These are phyloP conservation scores for Microtus oregoni DNA, from an alignment of 2,113 vertebrate genomes.

Conservation along the genomic window DNA sequence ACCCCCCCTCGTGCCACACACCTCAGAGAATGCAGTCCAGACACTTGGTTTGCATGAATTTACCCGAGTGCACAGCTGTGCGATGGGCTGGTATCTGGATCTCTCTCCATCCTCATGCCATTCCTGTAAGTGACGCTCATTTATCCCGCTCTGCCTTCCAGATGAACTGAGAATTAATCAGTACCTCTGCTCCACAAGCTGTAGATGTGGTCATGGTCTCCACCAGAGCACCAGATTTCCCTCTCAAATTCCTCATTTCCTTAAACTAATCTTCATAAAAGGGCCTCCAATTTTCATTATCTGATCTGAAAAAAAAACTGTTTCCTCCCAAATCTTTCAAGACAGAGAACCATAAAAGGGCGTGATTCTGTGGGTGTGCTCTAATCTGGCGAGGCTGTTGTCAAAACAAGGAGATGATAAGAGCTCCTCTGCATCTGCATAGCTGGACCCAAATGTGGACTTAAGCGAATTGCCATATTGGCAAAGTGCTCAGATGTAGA, in stretches of 20 bases:
- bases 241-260: slow-evolving; percentile 50
- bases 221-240: not conserved
- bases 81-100: not conserved
- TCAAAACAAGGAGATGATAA: slow-evolving; percentile 37
- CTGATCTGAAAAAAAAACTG: slow-evolving; percentile 17
- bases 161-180: slow-evolving; percentile 35
- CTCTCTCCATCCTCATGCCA: accelerated
- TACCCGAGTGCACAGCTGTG: not conserved
- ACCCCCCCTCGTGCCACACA: not conserved
- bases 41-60: not conserved
- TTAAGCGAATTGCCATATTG: slow-evolving; percentile 12
- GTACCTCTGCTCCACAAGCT: not conserved
- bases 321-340: slow-evolving; percentile 37
- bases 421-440: not conserved
- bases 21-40: not conserved
- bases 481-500: not conserved
- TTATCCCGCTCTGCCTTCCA: not conserved
- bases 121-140: not conserved
- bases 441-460: slow-evolving; percentile 15
- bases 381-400: slow-evolving; percentile 36
- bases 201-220: not conserved
- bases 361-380: slow-evolving; percentile 1
- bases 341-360: slow-evolving; percentile 8
- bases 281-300: slow-evolving; percentile 9
- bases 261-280: slow-evolving; percentile 59